Conservation (phyloP, 2,797 vertebrate genomes). For the Epinephelus malabaricus region DNA sequence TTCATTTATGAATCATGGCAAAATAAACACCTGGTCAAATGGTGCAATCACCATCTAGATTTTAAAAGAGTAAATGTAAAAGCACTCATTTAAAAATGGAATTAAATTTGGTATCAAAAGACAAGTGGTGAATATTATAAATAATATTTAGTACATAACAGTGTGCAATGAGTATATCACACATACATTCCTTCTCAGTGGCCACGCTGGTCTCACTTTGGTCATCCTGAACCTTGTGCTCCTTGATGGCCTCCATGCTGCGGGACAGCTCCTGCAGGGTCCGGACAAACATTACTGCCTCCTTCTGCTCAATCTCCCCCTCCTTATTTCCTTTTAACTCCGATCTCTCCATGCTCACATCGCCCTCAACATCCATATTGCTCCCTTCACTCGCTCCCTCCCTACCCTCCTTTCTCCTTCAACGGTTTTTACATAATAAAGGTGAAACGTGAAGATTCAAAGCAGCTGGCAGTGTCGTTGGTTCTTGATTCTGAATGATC, state of each 20-base stretch:
- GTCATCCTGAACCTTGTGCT: slow-evolving; percentile 70
- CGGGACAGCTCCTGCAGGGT: slow-evolving; percentile 76
- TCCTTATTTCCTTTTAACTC: background rate
- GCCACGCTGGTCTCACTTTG: slow-evolving; percentile 49
- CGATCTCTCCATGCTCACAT: slow-evolving; percentile 8
- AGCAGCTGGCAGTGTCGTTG: background rate
- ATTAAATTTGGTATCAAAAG: background rate
- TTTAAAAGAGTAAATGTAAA: background rate
- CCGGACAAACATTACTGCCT: slow-evolving; percentile 29
- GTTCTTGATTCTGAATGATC: slow-evolving; percentile 22
- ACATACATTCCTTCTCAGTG: slow-evolving; percentile 78
- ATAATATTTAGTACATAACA: background rate
- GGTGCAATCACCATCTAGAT: background rate
- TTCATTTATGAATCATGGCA: background rate
- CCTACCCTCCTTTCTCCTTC: background rate
- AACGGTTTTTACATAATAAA: slow-evolving; percentile 25
- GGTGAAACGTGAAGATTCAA: slow-evolving; percentile 21
- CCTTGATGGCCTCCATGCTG: slow-evolving; percentile 69
- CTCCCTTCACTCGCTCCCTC: background rate
- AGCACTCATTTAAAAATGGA: background rate
- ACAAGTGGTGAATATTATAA: background rate
- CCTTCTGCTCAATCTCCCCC: background rate
- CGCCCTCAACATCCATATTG: slow-evolving; percentile 23
- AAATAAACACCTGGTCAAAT: background rate
- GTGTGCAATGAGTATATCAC: background rate